These are phyloP conservation scores for Actinernus sp. DNA, from an alignment of 92 coral and sea anemone genomes.

Conservation along the genomic window DNA sequence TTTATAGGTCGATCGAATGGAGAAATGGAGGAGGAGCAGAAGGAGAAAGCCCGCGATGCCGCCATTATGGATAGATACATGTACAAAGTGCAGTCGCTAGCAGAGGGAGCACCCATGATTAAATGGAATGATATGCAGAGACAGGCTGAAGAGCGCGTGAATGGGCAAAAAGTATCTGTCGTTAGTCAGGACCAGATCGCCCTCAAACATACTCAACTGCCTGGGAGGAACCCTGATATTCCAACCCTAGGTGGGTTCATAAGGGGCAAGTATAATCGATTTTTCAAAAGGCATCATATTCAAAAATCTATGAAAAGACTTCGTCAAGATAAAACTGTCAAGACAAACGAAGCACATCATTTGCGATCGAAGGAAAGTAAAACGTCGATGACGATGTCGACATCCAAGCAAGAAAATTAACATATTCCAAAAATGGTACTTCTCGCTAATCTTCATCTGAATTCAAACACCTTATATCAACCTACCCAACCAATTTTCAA, in stretches of 20 bases:
- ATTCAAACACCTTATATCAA: too few relatives aligned
- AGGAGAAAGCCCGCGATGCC: constrained; percentile 60
- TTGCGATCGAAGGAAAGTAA: too few relatives aligned
- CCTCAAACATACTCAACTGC: constrained; percentile 77
- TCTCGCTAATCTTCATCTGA: too few relatives aligned
- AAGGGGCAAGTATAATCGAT: constrained; percentile 17
- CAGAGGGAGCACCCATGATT: constrained; percentile 25
- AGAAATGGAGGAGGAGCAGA: constrained; percentile 74
- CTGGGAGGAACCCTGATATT: constrained; percentile 73
- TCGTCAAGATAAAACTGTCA: too few relatives aligned
- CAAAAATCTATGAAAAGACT: too few relatives aligned
- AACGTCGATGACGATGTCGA: too few relatives aligned
- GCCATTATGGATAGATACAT: constrained; percentile 62
- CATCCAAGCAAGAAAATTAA: too few relatives aligned
- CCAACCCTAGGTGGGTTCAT: constrained; percentile 58
- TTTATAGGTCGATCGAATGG: constrained; percentile 73
- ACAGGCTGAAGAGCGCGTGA: constrained; percentile 67
- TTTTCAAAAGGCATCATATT: constrained; percentile 13
- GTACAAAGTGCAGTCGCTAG: constrained; percentile 64
- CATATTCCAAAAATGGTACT: too few relatives aligned
- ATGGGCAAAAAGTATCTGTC: constrained; percentile 86
- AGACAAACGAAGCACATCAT: too few relatives aligned
- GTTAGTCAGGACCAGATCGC: constrained; percentile 84
- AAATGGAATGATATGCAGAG: constrained; percentile 50
- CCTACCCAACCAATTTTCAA: too few relatives aligned